Conservation (phyloP, 2,888 invertebrate species). For the Yponomeuta malinellus region DNA sequence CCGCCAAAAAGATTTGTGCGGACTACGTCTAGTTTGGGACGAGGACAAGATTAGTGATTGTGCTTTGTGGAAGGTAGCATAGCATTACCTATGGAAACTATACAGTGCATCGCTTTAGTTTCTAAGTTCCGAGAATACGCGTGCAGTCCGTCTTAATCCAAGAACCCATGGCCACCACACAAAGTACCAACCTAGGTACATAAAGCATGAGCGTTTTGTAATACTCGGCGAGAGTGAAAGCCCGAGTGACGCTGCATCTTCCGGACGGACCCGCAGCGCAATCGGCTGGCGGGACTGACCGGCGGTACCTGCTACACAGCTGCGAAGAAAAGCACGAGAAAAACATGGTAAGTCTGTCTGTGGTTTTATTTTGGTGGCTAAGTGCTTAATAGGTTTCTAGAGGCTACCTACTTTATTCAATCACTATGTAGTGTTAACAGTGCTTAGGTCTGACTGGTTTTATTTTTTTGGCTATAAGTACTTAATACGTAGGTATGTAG, state of each 20-base stretch:
- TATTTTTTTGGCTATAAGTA: too few relatives aligned
- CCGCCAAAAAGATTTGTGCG: too few relatives aligned
- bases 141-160: background rate
- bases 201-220: background rate
- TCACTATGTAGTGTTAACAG: too few relatives aligned
- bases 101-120: too few relatives aligned
- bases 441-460: too few relatives aligned
- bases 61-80: too few relatives aligned
- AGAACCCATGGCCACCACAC: background rate
- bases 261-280: conserved; percentile 1
- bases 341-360: background rate
- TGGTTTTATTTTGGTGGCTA: background rate
- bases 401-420: too few relatives aligned
- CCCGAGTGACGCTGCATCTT: conserved; percentile 2
- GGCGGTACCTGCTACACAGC: background rate
- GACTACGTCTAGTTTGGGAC: too few relatives aligned
- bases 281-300: background rate
- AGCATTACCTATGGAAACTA: too few relatives aligned
- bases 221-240: conserved; percentile 5
- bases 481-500: too few relatives aligned
- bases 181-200: background rate
- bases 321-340: background rate
- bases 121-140: too few relatives aligned
- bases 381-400: background rate
- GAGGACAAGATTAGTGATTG: too few relatives aligned